phyloP scores from a whole-genome alignment of 2,888 invertebrate genomes.

The Caenorhabditis angaria region DNA sequence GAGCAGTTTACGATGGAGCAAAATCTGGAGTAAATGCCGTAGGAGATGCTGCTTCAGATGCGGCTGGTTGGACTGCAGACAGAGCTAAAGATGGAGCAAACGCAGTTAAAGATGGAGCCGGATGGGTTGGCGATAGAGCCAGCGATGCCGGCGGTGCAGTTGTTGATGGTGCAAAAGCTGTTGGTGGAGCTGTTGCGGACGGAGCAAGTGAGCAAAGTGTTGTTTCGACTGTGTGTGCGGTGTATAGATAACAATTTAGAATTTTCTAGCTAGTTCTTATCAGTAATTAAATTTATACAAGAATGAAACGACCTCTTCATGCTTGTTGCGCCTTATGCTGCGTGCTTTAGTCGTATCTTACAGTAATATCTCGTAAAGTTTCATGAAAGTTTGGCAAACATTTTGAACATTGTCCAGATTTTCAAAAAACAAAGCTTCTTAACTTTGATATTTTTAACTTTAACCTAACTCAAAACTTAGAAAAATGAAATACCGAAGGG shows the following conservation, averaged over 20 bases:
- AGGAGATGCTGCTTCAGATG: not conserved
- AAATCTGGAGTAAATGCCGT: not conserved
- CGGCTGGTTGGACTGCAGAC: conserved; percentile 6
- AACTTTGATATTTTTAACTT: no score
- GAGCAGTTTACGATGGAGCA: conserved; percentile 1
- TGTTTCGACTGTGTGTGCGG: not conserved
- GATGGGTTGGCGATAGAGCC: conserved; percentile 10
- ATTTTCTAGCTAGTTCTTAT: no score
- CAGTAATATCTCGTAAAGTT: not conserved
- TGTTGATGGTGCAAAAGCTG: conserved; percentile 34
- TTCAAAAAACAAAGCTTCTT: no score
- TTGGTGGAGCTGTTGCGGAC: conserved; percentile 13
- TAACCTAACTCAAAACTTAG: no score
- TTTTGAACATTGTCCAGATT: no score
- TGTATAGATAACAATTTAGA: not conserved
- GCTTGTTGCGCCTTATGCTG: no score
- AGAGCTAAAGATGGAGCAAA: conserved; percentile 12
- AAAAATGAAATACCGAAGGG: no score
- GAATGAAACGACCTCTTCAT: no score
- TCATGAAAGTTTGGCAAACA: no score
- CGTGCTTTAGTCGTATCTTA: no score
- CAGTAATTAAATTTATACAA: no score
- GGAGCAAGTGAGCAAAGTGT: conserved; percentile 1
- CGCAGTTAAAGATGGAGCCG: conserved; percentile 12
- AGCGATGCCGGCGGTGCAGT: conserved; percentile 34